Conservation (phyloP, 2,113 vertebrate species). For the Telmatochromis sp. region DNA sequence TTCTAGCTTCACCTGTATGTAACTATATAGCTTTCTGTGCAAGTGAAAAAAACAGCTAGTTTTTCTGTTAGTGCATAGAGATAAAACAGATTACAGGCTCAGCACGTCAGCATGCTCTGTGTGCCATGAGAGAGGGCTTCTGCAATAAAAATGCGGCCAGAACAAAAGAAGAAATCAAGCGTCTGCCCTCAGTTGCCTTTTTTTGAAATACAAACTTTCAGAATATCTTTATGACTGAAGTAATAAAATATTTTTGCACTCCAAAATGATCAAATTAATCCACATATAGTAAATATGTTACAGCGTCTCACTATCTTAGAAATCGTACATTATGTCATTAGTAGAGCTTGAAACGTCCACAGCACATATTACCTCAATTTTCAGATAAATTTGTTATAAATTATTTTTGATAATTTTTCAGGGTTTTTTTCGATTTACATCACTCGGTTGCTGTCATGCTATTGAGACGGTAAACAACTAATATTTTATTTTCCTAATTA, state of each 20-base stretch:
- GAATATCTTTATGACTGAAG: background rate
- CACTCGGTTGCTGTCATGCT: background rate
- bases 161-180: background rate
- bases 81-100: background rate
- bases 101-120: background rate
- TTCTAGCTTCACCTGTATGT: background rate
- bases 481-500: background rate
- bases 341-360: background rate
- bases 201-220: background rate
- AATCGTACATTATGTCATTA: background rate
- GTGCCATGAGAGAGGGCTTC: background rate
- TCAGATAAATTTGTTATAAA: background rate
- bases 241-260: background rate
- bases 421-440: accelerated
- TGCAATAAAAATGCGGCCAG: background rate
- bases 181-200: background rate
- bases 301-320: background rate
- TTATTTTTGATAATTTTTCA: background rate
- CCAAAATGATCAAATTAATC: background rate
- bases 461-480: background rate
- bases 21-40: background rate
- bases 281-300: background rate
- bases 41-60: background rate
- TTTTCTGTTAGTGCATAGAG: background rate
- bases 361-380: background rate